Evolutionary conservation across 2,888 invertebrate species (phyloP).

Genomic region (Spodoptera exigua): DNA sequence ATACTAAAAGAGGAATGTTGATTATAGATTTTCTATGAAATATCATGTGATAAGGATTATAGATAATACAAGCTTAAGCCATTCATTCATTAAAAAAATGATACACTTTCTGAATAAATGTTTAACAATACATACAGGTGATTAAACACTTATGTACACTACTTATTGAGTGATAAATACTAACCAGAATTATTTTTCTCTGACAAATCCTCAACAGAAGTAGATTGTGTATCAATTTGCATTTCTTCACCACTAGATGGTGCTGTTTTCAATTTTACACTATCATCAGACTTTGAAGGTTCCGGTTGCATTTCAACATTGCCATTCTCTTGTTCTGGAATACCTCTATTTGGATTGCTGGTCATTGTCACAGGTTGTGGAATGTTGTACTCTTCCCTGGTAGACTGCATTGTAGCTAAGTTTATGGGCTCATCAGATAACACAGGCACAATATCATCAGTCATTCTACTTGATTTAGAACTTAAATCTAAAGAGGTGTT

Average conservation of each 20-base stretch:
- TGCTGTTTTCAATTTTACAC: constrained; percentile 61
- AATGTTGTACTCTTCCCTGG: constrained; percentile 81
- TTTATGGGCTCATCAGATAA: constrained; percentile 84
- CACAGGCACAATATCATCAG: constrained; percentile 73
- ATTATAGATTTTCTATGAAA: too few species aligned
- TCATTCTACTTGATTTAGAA: constrained; percentile 76
- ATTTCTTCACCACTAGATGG: constrained; percentile 76
- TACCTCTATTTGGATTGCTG: constrained; percentile 43
- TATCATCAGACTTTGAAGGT: constrained; percentile 62
- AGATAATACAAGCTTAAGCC: too few species aligned
- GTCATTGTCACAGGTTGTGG: constrained; percentile 65
- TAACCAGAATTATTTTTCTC: constrained; percentile 79
- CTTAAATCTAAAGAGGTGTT: constrained; percentile 82
- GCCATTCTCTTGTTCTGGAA: constrained; percentile 71
- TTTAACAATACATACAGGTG: too few species aligned
- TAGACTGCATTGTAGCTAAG: constrained; percentile 78
- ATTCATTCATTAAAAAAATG: too few species aligned
- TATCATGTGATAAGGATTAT: too few species aligned
- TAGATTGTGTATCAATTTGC: constrained; percentile 82
- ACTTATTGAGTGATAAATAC: not conserved
- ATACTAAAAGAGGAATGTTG: too few species aligned
- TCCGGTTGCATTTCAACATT: constrained; percentile 69
- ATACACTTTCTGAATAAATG: too few species aligned
- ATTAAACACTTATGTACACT: too few species aligned
- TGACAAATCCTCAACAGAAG: constrained; percentile 82